Conservation (phyloP, 2,797 vertebrate genomes). For the Diceros bicornis region DNA sequence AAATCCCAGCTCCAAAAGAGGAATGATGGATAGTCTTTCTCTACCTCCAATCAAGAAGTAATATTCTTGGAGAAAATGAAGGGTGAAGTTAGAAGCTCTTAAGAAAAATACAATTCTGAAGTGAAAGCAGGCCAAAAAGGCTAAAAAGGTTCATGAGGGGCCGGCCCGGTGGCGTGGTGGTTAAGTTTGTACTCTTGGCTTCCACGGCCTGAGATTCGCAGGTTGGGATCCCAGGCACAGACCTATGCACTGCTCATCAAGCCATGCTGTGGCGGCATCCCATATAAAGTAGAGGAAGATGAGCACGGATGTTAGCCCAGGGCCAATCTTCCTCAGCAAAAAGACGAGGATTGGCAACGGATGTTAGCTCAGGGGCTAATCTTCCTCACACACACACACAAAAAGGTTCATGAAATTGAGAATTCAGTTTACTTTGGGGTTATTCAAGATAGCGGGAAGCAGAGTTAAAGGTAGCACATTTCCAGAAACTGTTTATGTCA, state of each 20-base stretch:
- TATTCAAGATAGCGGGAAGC: not conserved
- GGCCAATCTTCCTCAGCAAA: too few species aligned
- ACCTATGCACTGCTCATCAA: too few species aligned
- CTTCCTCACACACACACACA: not conserved
- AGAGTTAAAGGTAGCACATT: constrained; percentile 23
- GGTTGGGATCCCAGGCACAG: too few species aligned
- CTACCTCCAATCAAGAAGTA: not conserved
- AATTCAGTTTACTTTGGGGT: constrained; percentile 25
- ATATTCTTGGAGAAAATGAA: constrained; percentile 26
- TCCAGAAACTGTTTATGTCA: constrained; percentile 29
- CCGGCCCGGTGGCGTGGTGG: too few species aligned
- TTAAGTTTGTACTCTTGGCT: too few species aligned
- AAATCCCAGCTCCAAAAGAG: not conserved
- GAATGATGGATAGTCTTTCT: not conserved
- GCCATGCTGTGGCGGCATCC: too few species aligned
- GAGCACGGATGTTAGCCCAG: too few species aligned
- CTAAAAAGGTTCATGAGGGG: not conserved
- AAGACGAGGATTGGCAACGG: too few species aligned
- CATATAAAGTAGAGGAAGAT: too few species aligned
- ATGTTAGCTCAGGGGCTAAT: too few species aligned
- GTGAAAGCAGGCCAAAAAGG: not conserved
- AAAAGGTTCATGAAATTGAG: not conserved
- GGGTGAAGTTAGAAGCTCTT: not conserved
- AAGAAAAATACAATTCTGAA: not conserved
- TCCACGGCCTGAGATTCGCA: too few species aligned